These are phyloP conservation scores for Homarus gammarus DNA, from an alignment of 2,888 invertebrate species.

Conservation along the genomic window DNA sequence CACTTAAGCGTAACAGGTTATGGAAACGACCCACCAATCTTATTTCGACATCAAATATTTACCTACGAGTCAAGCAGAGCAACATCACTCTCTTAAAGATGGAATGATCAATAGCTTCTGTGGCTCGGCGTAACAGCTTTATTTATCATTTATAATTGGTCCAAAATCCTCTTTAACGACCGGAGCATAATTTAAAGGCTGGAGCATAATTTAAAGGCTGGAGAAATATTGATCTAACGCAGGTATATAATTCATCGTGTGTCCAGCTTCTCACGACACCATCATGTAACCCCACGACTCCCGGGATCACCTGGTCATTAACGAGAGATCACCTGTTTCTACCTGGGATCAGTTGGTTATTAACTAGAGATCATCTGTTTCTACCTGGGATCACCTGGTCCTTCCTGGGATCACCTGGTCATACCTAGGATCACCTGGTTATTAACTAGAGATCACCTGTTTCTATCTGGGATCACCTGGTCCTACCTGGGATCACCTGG, in stretches of 20 bases:
- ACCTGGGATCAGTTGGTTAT: background rate
- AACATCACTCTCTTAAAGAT: no score
- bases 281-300: constrained; percentile 37
- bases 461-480: background rate
- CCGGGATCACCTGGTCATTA: constrained; percentile 36
- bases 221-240: constrained; percentile 37
- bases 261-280: constrained; percentile 33
- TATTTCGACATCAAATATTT: no score
- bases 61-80: no score
- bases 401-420: background rate
- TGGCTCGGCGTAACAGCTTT: background rate
- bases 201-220: constrained; percentile 27
- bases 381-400: background rate
- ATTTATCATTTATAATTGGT: background rate
- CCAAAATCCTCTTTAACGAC: background rate
- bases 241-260: constrained; percentile 38
- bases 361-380: no score
- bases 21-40: no score
- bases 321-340: background rate
- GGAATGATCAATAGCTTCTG: background rate
- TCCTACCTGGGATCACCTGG: background rate
- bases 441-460: background rate
- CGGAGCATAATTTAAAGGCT: constrained; percentile 15
- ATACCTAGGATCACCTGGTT: background rate
- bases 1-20: no score